These are phyloP conservation scores for Limnephilus auricula DNA, from an alignment of 2,888 invertebrate genomes.

Conservation along the genomic window DNA sequence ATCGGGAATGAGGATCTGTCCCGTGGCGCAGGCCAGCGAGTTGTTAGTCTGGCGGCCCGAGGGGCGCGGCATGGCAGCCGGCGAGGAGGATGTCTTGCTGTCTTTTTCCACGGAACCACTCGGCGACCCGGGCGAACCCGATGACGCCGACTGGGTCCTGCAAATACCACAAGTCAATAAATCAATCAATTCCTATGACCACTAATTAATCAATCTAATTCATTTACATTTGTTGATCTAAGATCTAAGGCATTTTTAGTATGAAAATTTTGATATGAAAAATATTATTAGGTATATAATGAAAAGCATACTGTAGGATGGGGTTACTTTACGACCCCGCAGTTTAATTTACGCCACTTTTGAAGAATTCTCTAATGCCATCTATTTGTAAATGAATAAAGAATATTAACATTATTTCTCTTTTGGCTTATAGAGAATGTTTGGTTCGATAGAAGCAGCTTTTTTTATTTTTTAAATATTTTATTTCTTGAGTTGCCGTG, in stretches of 20 bases:
- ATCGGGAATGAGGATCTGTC: conserved; percentile 87
- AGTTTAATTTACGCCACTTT: too few species aligned
- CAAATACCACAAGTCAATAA: conserved; percentile 57
- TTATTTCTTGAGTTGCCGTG: too few species aligned
- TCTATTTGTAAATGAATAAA: too few species aligned
- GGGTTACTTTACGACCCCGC: too few species aligned
- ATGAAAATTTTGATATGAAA: neutral
- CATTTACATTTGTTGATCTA: neutral
- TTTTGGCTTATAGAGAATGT: too few species aligned
- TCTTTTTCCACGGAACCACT: conserved; percentile 41
- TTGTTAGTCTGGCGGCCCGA: conserved; percentile 91
- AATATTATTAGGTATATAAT: neutral
- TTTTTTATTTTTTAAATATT: too few species aligned
- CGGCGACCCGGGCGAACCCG: conserved; percentile 69
- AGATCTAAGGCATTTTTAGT: neutral
- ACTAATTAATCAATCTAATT: neutral
- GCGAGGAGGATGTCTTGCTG: conserved; percentile 66
- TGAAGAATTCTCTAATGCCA: too few species aligned
- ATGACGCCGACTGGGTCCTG: conserved; percentile 73
- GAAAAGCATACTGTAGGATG: neutral
- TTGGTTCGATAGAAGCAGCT: too few species aligned
- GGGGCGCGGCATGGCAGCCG: conserved; percentile 67
- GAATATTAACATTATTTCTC: too few species aligned
- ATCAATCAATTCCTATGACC: neutral
- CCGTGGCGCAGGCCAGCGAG: conserved; percentile 89